phyloP scores from a whole-genome alignment of 1,140 invertebrate genomes.

The Drosophila oshimai region DNA sequence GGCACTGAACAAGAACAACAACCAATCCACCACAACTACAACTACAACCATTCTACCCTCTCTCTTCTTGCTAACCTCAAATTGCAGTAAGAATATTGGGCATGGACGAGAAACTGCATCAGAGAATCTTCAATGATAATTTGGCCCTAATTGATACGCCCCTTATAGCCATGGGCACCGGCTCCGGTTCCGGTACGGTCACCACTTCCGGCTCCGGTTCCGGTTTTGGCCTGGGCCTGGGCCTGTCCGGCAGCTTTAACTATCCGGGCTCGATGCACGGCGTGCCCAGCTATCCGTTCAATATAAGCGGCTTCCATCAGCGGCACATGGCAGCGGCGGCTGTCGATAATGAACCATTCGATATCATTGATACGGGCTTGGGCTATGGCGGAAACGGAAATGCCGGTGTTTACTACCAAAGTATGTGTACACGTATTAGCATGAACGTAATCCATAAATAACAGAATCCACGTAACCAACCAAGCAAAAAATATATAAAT shows the following conservation, averaged over 20 bases:
- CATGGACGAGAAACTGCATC: constrained; percentile 82
- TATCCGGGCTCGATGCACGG: constrained; percentile 75
- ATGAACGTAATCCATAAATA: constrained; percentile 75
- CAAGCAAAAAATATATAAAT: constrained; percentile 1
- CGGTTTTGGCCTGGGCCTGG: constrained; percentile 2
- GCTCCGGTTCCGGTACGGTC: constrained; percentile 30
- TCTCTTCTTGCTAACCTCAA: constrained; percentile 65
- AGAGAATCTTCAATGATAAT: constrained; percentile 83
- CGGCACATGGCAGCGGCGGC: constrained; percentile 71
- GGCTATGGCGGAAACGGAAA: constrained; percentile 73
- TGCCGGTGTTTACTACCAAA: constrained; percentile 79
- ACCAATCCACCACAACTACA: constrained; percentile 38
- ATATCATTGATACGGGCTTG: constrained; percentile 77
- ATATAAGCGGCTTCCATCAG: constrained; percentile 81
- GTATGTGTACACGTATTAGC: constrained; percentile 79
- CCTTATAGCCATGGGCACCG: constrained; percentile 64
- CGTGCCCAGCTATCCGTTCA: constrained; percentile 81
- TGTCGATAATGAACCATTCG: constrained; percentile 73
- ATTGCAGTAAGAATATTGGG: constrained; percentile 83
- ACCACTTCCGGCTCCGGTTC: constrained; percentile 27
- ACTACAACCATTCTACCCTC: constrained; percentile 73
- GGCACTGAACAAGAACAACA: constrained; percentile 35
- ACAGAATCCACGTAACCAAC: constrained; percentile 28
- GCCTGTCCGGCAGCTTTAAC: constrained; percentile 58
- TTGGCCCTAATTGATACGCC: constrained; percentile 82